Percentiles rank a stretch among this genome's conserved stretches.
Conservation (phyloP, 2,888 invertebrate genomes). For the Phlogophora meticulosa region DNA sequence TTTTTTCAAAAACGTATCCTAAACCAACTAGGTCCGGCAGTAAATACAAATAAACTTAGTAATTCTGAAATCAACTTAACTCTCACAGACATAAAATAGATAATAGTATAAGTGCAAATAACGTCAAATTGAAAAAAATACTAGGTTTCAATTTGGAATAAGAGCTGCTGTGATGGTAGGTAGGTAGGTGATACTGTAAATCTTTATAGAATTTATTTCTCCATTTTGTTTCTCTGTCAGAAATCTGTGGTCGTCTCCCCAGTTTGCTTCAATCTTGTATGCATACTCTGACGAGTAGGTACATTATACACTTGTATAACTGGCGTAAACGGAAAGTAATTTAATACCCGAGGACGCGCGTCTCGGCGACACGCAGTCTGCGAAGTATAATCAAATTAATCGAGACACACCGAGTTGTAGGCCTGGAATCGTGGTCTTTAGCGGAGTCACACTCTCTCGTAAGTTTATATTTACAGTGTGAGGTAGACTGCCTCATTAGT, state of each 20-base stretch:
- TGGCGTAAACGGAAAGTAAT: slow-evolving; percentile 45
- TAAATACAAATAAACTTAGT: no score
- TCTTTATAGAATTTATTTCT: no score
- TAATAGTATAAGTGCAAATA: no score
- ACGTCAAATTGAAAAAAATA: no score
- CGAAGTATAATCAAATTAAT: slow-evolving; percentile 45
- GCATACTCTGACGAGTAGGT: background rate
- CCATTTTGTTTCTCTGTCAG: no score
- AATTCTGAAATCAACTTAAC: no score
- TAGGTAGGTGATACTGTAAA: no score
- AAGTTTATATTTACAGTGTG: background rate
- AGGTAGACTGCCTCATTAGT: background rate
- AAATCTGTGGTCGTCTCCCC: background rate
- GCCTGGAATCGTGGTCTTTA: background rate
- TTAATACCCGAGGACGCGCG: slow-evolving; percentile 53
- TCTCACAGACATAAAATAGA: no score
- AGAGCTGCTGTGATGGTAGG: no score
- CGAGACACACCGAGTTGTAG: slow-evolving; percentile 2
- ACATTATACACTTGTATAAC: slow-evolving; percentile 11
- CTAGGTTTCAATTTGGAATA: no score
- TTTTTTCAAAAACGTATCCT: no score
- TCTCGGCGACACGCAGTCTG: slow-evolving; percentile 51
- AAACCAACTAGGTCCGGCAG: no score
- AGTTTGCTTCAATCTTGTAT: background rate
- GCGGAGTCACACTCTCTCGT: background rate